Evolutionary conservation across 2,797 vertebrate species (phyloP), one percentile per base, ranked within the genome.

Genomic region (Microcaecilia unicolor): DNA sequence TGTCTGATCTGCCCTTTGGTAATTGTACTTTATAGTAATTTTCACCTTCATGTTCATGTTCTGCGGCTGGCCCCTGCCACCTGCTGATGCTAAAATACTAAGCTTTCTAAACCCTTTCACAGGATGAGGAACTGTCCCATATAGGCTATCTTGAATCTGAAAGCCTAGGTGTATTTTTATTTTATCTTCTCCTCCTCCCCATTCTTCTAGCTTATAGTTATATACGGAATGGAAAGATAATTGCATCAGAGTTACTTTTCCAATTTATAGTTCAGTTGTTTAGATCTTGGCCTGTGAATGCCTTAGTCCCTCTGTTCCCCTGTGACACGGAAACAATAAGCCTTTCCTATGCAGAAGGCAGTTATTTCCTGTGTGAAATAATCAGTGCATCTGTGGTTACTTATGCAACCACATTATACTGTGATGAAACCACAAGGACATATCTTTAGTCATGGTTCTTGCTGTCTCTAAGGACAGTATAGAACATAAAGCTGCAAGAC

Each of bases 151-250:
- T n/a, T 11, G 28, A 17, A 19, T 36, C 17, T 46, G 9, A 18
- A 4, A 8, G 10, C 16, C 27, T 10, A 11, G 21, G 23, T 2
- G 0, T 24, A 40, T 41, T 19, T n/a, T n/a, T n/a, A n/a, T n/a
- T n/a, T n/a, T n/a, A n/a, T n/a, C n/a, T n/a, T n/a, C n/a, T 28
- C 4, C 34, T 24, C 21, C 25, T 38, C 34, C 40, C 44, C 6
- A 12, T 34, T 17, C 6, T 27, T 26, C 38, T 15, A 40, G 18
- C 6, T 27, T 26, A 38, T 15, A 40, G 18, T 24, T 27, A 47
- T 58, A 37, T 32, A 37, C 32, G 15, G 50, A 38, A 31, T 47
- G 49, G 33, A 36, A 35, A 47, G 34, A 32, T 5, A 36, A 28
- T 30, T 31, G 35, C 28, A 11, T 9, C 28, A 47, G 31, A 9